Evolutionary conservation across 2,888 invertebrate species (phyloP), one percentile per base, ranked within the genome.

Genomic region (Epinotia demarniana): DNA sequence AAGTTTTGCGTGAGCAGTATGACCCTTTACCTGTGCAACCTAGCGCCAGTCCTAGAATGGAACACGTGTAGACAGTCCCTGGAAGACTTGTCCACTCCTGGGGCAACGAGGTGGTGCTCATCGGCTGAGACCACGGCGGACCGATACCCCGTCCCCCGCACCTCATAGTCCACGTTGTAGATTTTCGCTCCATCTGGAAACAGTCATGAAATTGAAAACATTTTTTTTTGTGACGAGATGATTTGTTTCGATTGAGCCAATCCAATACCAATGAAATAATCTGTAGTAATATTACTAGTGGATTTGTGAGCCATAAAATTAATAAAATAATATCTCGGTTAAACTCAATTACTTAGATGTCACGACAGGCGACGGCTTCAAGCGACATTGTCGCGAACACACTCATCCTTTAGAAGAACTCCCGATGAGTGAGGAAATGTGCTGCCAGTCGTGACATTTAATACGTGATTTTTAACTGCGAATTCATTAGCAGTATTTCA

Each of bases 41-140:
- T 89, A 6, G 95, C 95, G 0, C 99, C 99, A 61, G 96, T 98
- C 78, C 96, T 96, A 0, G 97, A 97, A 82, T 97, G 98, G 86
- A 98, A 97, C 0, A 98, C 96, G 73, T 96, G 96, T 1, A 99
- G 92, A 73, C 97, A 97, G 86, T 98, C 98, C 78, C 96, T 95
- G 66, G 96, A 96, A 0, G 96, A 95, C 84, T 97, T 97, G 83
- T 98, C 99, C 0, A 98, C 96, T 0, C 97, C 97, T 0, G 97
- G 96, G 8, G 97, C 96, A 0, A 97, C 95, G 4, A 99, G 93
- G 82, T 97, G 95, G 33, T 96, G 95, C 63, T 96, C 96, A 86
- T 99, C 99, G 0, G 96, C 96, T 0, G 98, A 98, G 1, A 98
- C 95, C 1, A 97, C 97, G 0, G 97, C 96, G 33, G 96, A 94